Percentiles rank a stretch among this genome's conserved stretches.
These are phyloP conservation scores for Pterostichus niger DNA, from an alignment of 2,888 invertebrate species.

Conservation along the genomic window DNA sequence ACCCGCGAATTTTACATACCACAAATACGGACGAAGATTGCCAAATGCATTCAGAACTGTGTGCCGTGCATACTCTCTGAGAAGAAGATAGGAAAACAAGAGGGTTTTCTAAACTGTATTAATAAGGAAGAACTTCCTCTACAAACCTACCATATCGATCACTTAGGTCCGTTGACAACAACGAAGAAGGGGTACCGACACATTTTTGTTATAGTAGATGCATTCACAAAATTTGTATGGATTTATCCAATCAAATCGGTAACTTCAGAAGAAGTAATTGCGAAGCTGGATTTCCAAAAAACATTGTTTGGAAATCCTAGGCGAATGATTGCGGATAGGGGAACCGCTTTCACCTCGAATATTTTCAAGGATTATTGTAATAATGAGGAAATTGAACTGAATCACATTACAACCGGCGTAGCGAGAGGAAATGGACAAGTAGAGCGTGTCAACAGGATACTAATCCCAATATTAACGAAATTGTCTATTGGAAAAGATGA, in stretches of 20 bases:
- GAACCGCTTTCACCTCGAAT: slow-evolving; percentile 16
- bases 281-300: slow-evolving; percentile 17
- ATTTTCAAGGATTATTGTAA: too few relatives aligned
- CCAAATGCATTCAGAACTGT: slow-evolving; percentile 17
- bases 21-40: background rate
- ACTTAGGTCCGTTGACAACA: slow-evolving; percentile 71
- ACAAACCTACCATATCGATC: slow-evolving; percentile 73
- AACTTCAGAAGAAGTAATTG: slow-evolving; percentile 69
- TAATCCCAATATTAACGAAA: slow-evolving; percentile 33
- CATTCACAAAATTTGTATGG: slow-evolving; percentile 5
- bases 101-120: slow-evolving; percentile 70
- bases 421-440: too few relatives aligned
- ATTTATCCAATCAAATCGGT: slow-evolving; percentile 2
- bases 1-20: slow-evolving; percentile 29
- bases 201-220: background rate
- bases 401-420: too few relatives aligned
- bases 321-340: slow-evolving; percentile 28
- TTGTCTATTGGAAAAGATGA: slow-evolving; percentile 37
- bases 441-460: slow-evolving; percentile 14
- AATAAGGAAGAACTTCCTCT: slow-evolving; percentile 72
- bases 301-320: slow-evolving; percentile 24
- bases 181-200: slow-evolving; percentile 6
- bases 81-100: too few relatives aligned
- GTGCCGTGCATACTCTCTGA: slow-evolving; percentile 21
- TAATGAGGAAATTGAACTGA: too few relatives aligned